Base-by-base conservation (phyloP, 2,888 invertebrate species). In the Pristionchus maxplancki region DNA sequence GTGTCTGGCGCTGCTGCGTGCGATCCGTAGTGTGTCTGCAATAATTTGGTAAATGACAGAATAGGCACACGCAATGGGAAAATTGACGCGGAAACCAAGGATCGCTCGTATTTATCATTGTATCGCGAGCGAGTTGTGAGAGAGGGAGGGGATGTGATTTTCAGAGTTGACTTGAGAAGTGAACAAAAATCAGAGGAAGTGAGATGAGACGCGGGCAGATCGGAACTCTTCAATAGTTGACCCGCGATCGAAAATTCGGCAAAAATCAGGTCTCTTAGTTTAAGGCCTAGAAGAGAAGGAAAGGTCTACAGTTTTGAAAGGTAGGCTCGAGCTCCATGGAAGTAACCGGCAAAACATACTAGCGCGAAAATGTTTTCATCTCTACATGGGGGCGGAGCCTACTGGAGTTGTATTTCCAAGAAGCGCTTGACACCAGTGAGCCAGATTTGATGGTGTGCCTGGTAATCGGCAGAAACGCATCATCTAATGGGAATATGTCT, bases 91-190 rank as follows among this genome's bases (percentile, higher is more conserved):
- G 78, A 78, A 34, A n/a, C 9, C 40, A 78, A 11, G 1, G 40
- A 40, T 40, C 44, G 40, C n/a, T n/a, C n/a, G 37, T 78, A 78
- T 78, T 78, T 48, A 48, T 78, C 44, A 78, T 44, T 78, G 78
- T 74, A 15, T 44, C 78, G 78, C n/a, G 78, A 74, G 64, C n/a
- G n/a, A 67, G 67, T 67, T 67, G 67, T 67, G 13, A 44, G n/a
- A 74, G 40, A 44, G 44, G 44, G 78, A n/a, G 34, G 58, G 28
- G 74, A 74, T 20, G 74, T 3, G 34, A 64, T 8, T 62, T 20
- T 31, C 28, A 78, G 4, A 44, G 40, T 78, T 78, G 44, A 40
- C 78, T 28, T 11, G 44, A 44, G n/a, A 40, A 40, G n/a, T 9
- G 44, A 44, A 78, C 44, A 78, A n/a, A 48, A 78, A 78, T 78